Evolutionary conservation across 2,888 invertebrate genomes (phyloP), one percentile per base, ranked within the genome.

Genomic region (Lochmaea capreae): DNA sequence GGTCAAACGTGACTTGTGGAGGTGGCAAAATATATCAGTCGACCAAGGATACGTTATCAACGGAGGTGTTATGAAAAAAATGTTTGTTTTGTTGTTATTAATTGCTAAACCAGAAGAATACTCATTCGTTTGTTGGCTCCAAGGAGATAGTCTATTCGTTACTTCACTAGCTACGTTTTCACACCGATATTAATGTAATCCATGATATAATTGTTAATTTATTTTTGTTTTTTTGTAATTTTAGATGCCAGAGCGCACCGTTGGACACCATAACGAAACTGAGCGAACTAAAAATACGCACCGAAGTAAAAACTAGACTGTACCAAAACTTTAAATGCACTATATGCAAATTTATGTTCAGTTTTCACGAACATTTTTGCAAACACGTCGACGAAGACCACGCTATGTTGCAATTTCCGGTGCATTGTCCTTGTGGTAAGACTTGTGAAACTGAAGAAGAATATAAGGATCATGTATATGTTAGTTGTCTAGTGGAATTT

Each of bases 301-400:
- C 83, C 66, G 83, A 84, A 62, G 79, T 84, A 0, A 87, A 86
- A 78, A 82, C 84, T 1, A 81, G 87, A 54, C 74, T 86, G 4
- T 87, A 87, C 74, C 86, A 87, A 74, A 86, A 85, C 73, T 87
- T 82, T 73, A 84, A 85, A 74, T 87, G 87, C 72, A 81, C 82
- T 6, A 77, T 81, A 22, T 87, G 87, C 74, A 81, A 83, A 62
- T 84, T 83, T 71, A 80, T 86, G 75, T 87, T 80, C 75, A 82
- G 83, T 54, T 87, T 86, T 72, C 84, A 85, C 67, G 86, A 85
- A 59, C 86, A 86, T 76, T 86, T 83, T 70, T 83, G 83, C 70
- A 83, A 81, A 14, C 87, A 87, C 71, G 82, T 87, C 12, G 83
- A 86, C 74, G 84, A 82, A 18, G 84, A 84, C 6, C 87, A 87